Percentiles rank a stretch among this genome's conserved stretches.
These are phyloP conservation scores for Elgaria multicarinata DNA, from an alignment of 2,113 vertebrate species.

Conservation along the genomic window DNA sequence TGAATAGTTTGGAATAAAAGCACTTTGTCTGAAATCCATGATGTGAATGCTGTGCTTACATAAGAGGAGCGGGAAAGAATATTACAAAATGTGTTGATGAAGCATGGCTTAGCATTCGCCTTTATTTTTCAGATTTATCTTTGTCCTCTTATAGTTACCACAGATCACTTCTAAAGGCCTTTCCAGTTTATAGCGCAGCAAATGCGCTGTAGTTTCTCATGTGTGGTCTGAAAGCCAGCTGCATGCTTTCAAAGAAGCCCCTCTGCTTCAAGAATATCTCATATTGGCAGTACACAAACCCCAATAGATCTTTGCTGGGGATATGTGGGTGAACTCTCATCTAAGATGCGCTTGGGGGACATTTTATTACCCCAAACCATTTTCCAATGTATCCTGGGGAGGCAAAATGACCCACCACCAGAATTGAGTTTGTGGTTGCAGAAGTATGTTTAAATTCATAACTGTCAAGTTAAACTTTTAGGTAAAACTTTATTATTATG, in stretches of 20 bases:
- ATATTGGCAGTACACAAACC: not conserved
- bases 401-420: too few relatives aligned
- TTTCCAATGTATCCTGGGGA: too few relatives aligned
- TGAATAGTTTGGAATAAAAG: not conserved
- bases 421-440: too few relatives aligned
- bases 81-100: not conserved
- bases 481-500: too few relatives aligned
- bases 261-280: not conserved
- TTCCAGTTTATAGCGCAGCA: constrained; percentile 1
- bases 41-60: constrained; percentile 5
- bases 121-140: not conserved
- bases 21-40: constrained; percentile 1
- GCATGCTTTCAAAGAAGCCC: not conserved
- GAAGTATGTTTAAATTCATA: too few relatives aligned
- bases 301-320: not conserved
- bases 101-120: not conserved
- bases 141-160: not conserved
- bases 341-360: too few relatives aligned
- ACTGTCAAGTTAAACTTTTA: too few relatives aligned
- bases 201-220: not conserved
- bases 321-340: not conserved
- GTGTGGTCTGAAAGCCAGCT: not conserved
- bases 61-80: not conserved
- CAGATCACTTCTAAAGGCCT: not conserved
- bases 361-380: too few relatives aligned